Conservation (phyloP, 2,888 invertebrate species). For the Odontocolon sp. region DNA sequence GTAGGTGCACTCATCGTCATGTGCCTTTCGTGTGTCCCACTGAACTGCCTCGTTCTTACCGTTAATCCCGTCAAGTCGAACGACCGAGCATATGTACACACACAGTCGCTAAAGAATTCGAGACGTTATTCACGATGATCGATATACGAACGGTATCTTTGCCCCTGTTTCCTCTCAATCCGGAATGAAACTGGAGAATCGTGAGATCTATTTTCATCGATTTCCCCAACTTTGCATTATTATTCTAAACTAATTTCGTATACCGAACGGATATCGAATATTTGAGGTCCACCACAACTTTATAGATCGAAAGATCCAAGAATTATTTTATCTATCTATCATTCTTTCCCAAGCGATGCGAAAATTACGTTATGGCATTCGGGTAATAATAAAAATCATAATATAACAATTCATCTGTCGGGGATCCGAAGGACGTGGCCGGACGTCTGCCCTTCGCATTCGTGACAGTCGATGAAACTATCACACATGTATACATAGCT, state of each 20-base stretch:
- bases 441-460: slow-evolving; percentile 53
- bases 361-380: slow-evolving; percentile 1
- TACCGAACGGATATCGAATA: background rate
- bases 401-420: slow-evolving; percentile 3
- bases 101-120: slow-evolving; percentile 55
- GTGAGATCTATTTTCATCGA: no score
- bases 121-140: background rate
- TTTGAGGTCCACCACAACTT: background rate
- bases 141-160: background rate
- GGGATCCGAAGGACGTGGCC: slow-evolving; percentile 35
- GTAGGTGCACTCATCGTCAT: slow-evolving; percentile 52
- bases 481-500: background rate
- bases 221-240: no score
- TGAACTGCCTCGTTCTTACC: slow-evolving; percentile 55
- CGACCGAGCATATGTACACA: slow-evolving; percentile 53
- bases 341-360: background rate
- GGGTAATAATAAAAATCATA: background rate
- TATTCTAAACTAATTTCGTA: background rate
- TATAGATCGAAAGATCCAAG: background rate
- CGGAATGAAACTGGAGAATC: background rate
- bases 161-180: background rate
- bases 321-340: background rate
- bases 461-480: slow-evolving; percentile 48
- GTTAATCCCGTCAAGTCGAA: slow-evolving; percentile 54
- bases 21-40: slow-evolving; percentile 52